A percentile compares a stretch with the other conserved stretches of the same genome.
phyloP scores from a whole-genome alignment of 2,797 vertebrate species.

The Vipera ursinii region DNA sequence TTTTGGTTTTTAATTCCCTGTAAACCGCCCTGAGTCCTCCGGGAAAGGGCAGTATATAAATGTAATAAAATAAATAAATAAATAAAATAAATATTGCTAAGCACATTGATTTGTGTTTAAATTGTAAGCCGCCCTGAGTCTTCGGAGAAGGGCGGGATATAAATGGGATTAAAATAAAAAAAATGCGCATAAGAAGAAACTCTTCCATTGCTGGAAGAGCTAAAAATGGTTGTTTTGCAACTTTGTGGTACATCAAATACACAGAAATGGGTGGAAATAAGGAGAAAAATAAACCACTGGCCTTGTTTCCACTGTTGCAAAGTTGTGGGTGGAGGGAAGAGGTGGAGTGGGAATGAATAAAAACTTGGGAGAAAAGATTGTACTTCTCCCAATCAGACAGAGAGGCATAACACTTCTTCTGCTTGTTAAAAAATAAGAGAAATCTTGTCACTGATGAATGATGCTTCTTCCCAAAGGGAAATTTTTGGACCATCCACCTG shows the following conservation, averaged over 20 bases:
- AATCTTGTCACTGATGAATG: not conserved
- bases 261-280: constrained; percentile 26
- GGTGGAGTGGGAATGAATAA: constrained; percentile 4
- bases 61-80: too few species aligned
- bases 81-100: too few species aligned
- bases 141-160: too few species aligned
- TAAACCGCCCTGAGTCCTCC: too few species aligned
- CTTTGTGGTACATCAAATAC: constrained; percentile 19
- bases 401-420: too few species aligned
- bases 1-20: too few species aligned
- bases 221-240: constrained; percentile 47
- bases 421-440: not conserved
- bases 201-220: constrained; percentile 10
- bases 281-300: constrained; percentile 40
- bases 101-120: too few species aligned
- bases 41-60: too few species aligned
- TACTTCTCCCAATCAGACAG: not conserved
- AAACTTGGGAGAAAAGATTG: not conserved
- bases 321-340: constrained; percentile 44
- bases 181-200: constrained; percentile 44
- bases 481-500: not conserved
- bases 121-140: too few species aligned
- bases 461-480: not conserved
- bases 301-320: constrained; percentile 45
- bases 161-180: too few species aligned